A percentile compares a stretch with the other conserved stretches of the same genome.
These are phyloP conservation scores for Cataglyphis altisquamis DNA, from an alignment of 2,888 invertebrate species.

Conservation along the genomic window DNA sequence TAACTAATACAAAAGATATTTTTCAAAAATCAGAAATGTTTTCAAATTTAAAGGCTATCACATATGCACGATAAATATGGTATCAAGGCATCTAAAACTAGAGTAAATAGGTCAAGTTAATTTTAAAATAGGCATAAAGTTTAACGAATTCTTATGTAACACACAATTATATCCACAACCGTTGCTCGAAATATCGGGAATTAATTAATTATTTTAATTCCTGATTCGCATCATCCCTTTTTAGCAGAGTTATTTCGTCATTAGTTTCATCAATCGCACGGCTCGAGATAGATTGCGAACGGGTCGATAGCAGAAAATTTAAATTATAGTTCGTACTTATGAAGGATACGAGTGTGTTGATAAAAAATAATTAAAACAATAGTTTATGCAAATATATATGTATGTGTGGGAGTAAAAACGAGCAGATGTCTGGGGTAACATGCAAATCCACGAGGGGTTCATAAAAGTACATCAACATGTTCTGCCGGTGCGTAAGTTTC, in stretches of 20 bases:
- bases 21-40: neutral
- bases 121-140: neutral
- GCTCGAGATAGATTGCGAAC: neutral
- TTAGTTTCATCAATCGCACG: neutral
- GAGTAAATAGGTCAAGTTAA: neutral
- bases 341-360: conserved; percentile 8
- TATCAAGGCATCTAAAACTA: neutral
- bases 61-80: neutral
- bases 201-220: neutral
- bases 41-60: neutral
- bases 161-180: neutral
- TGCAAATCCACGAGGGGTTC: conserved; percentile 45
- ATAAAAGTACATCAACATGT: conserved; percentile 28
- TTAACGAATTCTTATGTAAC: neutral
- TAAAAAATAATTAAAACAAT: conserved; percentile 54
- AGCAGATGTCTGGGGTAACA: neutral
- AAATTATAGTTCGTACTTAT: conserved; percentile 14
- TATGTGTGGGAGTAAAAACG: neutral
- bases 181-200: neutral
- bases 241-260: neutral
- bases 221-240: neutral
- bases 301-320: conserved; percentile 1
- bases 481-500: conserved; percentile 30
- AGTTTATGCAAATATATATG: conserved; percentile 16
- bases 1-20: neutral